Conservation (phyloP, 2,888 invertebrate species). For the Caenorhabditis macrosperma region DNA sequence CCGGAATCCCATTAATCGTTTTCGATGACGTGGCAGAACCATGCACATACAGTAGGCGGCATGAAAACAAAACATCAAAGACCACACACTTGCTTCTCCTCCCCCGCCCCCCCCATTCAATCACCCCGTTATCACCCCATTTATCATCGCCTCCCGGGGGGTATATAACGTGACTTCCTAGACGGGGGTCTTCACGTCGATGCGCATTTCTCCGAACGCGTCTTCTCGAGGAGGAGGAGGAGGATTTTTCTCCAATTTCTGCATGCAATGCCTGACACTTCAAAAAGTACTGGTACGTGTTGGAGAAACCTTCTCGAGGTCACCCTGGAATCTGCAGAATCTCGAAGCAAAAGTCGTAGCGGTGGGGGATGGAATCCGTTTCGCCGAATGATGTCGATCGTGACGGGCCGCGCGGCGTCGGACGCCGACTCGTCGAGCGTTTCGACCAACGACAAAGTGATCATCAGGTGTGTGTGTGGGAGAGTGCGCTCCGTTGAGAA, state of each 20-base stretch:
- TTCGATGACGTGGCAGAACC: no score
- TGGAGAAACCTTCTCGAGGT: not conserved
- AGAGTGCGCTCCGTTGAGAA: not conserved
- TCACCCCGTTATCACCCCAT: no score
- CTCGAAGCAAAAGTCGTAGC: constrained; percentile 21
- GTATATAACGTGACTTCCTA: no score
- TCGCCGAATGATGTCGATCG: constrained; percentile 18
- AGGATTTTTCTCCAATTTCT: not conserved
- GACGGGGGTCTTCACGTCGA: no score
- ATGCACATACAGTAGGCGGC: no score
- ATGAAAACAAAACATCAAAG: no score
- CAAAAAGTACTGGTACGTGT: constrained; percentile 35
- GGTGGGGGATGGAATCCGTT: constrained; percentile 33
- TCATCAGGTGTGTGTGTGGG: constrained; percentile 4
- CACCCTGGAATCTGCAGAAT: constrained; percentile 6
- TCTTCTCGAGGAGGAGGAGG: no score
- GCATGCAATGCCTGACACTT: constrained; percentile 43
- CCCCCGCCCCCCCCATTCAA: no score
- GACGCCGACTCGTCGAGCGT: not conserved
- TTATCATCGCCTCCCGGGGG: no score
- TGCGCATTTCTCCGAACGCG: no score
- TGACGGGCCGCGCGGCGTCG: constrained; percentile 1
- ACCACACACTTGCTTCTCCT: no score
- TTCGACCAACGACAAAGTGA: not conserved
- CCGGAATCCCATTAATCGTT: no score